Conservation (phyloP, 2,888 invertebrate species). For the Eristalis pertinax region DNA sequence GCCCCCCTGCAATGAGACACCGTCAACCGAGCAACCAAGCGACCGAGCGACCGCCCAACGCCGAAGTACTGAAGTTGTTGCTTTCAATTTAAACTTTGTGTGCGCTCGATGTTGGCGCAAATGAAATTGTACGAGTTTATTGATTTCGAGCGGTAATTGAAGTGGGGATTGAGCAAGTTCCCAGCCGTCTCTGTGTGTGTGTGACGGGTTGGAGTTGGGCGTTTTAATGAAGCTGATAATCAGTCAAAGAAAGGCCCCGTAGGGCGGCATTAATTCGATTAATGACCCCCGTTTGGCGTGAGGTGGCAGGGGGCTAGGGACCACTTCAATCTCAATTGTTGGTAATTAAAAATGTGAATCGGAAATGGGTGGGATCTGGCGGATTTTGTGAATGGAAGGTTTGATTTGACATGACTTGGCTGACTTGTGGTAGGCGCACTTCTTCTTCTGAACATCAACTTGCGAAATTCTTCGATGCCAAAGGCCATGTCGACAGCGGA, state of each 20-base stretch:
- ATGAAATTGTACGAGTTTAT: conserved; percentile 52
- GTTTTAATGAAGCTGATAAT: conserved; percentile 46
- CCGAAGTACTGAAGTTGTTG: conserved; percentile 38
- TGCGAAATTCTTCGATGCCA: no score
- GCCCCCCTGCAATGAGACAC: background rate
- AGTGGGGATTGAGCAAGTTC: conserved; percentile 18
- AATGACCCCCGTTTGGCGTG: background rate
- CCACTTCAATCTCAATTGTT: background rate
- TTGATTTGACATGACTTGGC: no score
- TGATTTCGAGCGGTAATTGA: conserved; percentile 48
- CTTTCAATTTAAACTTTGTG: conserved; percentile 68
- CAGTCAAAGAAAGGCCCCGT: conserved; percentile 20
- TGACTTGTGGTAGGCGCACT: no score
- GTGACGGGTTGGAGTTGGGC: conserved; percentile 14
- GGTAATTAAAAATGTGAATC: background rate
- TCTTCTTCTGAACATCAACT: no score
- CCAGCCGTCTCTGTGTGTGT: background rate
- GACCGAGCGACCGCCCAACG: background rate
- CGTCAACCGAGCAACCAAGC: background rate
- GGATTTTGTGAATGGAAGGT: no score
- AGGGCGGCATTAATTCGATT: background rate
- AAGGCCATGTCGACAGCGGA: no score
- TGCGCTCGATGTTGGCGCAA: conserved; percentile 28
- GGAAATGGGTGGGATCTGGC: no score
- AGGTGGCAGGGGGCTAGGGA: background rate